Evolutionary conservation across 2,113 vertebrate species (phyloP).

Genomic region (Theropithecus gelada): DNA sequence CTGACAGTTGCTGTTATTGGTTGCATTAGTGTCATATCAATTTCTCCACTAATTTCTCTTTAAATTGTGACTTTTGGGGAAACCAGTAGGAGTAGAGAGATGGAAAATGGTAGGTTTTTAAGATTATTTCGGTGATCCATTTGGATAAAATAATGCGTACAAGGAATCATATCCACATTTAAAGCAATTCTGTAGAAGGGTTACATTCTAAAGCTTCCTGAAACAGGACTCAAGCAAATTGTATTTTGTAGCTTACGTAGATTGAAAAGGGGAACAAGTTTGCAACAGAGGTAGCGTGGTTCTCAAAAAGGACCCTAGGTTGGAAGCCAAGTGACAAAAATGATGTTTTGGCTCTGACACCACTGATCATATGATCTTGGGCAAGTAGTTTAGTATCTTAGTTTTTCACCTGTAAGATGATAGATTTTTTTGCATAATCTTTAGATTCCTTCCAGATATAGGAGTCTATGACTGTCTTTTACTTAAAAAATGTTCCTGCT

Average conservation of each 20-base stretch:
- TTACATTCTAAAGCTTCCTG: not conserved
- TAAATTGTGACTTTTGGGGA: not conserved
- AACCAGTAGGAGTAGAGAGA: not conserved
- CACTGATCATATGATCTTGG: not conserved
- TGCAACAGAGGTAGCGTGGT: not conserved
- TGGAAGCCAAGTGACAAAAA: not conserved
- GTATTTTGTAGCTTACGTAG: not conserved
- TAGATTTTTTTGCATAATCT: not conserved
- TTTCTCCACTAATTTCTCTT: not conserved
- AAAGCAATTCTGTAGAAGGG: not conserved
- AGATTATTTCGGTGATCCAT: conserved; percentile 3
- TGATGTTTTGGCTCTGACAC: not conserved
- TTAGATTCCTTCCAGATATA: conserved; percentile 21
- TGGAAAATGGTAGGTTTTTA: not conserved
- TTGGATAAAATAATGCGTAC: not conserved
- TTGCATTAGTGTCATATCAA: not conserved
- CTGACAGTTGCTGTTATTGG: not conserved
- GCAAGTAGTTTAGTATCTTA: not conserved
- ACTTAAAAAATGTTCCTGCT: conserved; percentile 20
- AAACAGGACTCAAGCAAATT: not conserved
- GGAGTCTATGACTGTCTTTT: not conserved
- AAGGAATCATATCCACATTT: not conserved
- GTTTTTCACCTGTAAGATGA: not conserved
- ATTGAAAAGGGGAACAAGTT: not conserved
- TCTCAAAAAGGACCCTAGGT: not conserved